Evolutionary conservation across 2,888 invertebrate species (phyloP), one percentile per base, ranked within the genome.

Genomic region (Trachelus stipa): DNA sequence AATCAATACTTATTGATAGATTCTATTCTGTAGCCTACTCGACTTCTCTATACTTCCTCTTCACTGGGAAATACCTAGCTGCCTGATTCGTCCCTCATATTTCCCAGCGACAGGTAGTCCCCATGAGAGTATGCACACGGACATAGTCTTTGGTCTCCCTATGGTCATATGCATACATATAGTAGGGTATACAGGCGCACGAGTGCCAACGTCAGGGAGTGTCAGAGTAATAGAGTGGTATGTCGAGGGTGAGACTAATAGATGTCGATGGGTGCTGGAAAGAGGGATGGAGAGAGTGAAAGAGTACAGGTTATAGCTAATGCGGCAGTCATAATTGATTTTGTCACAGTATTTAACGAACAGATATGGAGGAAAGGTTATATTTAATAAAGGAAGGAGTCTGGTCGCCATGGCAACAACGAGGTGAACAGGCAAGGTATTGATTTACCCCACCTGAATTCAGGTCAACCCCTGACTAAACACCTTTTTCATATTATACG

Each of bases 401-500:
- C 89, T 88, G 89, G 90, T 91, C 88, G 89, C 89, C 85, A 90
- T 83, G 90, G 90, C 84, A 89, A 91, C 91, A 84, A 86, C 83
- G 89, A 90, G 90, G 88, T 88, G 91, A 90, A 90, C 90, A 71
- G 71, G 71, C 84, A 86, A 85, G 85, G 90, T 91, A 91, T 91
- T 91, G 91, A 91, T 91, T 91, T 88, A 87, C 88, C 88, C 90
- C 90, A 90, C 91, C 91, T 91, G 91, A 90, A 91, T 91, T 91
- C 91, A 91, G 91, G 91, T 90, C 91, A 91, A 85, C 90, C 87
- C 90, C 91, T 90, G 90, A 90, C 90, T 89, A 86, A 90, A 91
- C 89, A 88, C 87, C 87, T 89, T 89, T 86, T 87, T 86, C 83
- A 85, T 85, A 85, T 87, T 85, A 82, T 85, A 86, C 82, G 78